Evolutionary conservation across 2,888 invertebrate species (phyloP).

Genomic region (Cataglyphis livida): DNA sequence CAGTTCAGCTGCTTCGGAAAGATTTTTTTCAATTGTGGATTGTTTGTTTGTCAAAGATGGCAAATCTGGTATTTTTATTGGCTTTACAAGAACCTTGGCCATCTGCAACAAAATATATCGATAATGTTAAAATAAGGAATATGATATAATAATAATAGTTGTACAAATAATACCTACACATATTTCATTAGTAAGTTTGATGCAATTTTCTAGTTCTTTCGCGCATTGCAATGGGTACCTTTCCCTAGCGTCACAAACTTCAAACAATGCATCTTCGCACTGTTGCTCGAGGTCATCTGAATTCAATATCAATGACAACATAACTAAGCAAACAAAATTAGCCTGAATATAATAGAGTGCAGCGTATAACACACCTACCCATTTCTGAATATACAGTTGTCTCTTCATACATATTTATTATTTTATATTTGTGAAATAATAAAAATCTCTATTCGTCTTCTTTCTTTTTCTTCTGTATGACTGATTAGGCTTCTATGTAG

Average conservation of each 20-base stretch:
- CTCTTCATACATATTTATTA: background rate
- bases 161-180: slow-evolving; percentile 63
- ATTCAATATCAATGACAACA: background rate
- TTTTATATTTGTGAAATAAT: background rate
- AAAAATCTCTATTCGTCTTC: background rate
- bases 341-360: background rate
- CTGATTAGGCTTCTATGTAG: no score
- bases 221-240: slow-evolving; percentile 77
- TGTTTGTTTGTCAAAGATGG: slow-evolving; percentile 64
- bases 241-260: slow-evolving; percentile 79
- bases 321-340: background rate
- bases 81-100: slow-evolving; percentile 50
- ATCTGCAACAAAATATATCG: slow-evolving; percentile 64
- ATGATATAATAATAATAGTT: background rate
- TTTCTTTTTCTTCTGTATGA: no score
- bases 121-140: background rate
- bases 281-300: slow-evolving; percentile 75
- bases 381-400: background rate
- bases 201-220: slow-evolving; percentile 74
- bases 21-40: slow-evolving; percentile 48
- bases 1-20: slow-evolving; percentile 18
- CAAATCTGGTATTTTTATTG: slow-evolving; percentile 48
- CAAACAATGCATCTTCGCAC: slow-evolving; percentile 79
- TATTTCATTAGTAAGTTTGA: slow-evolving; percentile 73
- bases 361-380: background rate